phyloP scores from a whole-genome alignment of 2,797 vertebrate genomes.

The Macropodus opercularis region DNA sequence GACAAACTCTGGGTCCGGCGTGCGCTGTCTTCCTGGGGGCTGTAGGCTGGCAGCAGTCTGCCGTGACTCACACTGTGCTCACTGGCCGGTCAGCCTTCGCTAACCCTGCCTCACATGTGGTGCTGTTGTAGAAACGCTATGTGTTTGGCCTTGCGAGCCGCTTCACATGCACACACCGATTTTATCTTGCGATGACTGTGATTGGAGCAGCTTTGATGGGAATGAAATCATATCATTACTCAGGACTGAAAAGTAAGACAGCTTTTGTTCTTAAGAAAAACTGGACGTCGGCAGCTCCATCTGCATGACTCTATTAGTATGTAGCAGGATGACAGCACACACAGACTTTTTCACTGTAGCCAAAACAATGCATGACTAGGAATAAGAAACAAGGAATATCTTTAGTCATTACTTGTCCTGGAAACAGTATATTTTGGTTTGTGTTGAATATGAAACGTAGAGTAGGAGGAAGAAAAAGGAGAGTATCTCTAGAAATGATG shows the following conservation, averaged over 20 bases:
- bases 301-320: neutral
- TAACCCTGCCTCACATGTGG: neutral
- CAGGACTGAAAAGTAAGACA: constrained; percentile 1
- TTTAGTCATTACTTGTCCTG: no score
- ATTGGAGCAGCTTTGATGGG: neutral
- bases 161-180: neutral
- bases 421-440: no score
- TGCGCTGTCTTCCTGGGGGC: no score
- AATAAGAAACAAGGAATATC: neutral
- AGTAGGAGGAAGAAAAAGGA: no score
- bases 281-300: constrained; percentile 3
- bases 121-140: neutral
- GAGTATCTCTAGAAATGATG: constrained; percentile 14
- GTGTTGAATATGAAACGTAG: no score
- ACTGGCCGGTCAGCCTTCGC: neutral
- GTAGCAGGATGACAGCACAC: neutral
- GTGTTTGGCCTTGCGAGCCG: neutral
- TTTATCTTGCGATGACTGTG: neutral
- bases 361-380: neutral
- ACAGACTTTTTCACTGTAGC: neutral
- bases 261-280: constrained; percentile 13
- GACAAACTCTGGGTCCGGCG: no score
- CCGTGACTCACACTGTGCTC: neutral
- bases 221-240: constrained; percentile 1
- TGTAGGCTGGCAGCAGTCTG: neutral